Conservation (phyloP, 2,113 vertebrate species). For the Mirza zaza region DNA sequence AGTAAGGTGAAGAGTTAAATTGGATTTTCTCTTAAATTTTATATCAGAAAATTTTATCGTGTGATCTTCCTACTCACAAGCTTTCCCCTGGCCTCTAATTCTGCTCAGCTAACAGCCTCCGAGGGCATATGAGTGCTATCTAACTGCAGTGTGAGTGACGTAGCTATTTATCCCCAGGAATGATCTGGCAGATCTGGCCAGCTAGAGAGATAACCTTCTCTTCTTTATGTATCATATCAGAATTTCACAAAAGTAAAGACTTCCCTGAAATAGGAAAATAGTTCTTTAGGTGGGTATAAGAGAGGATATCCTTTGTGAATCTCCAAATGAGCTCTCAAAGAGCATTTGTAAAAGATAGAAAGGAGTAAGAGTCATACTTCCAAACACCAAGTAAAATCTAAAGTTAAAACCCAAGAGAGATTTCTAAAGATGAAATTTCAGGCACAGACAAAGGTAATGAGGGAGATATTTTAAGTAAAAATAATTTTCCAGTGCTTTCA, state of each 20-base stretch:
- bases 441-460: slow-evolving; percentile 20
- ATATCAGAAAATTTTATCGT: neutral
- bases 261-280: neutral
- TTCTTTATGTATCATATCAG: neutral
- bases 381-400: slow-evolving; percentile 37
- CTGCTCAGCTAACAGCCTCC: neutral
- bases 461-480: slow-evolving; percentile 60
- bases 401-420: slow-evolving; percentile 21
- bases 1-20: neutral
- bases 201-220: neutral
- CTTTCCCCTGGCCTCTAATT: neutral
- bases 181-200: neutral
- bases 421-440: slow-evolving; percentile 31
- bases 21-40: neutral
- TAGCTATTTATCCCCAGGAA: neutral
- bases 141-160: neutral
- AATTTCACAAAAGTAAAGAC: neutral
- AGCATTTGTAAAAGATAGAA: neutral
- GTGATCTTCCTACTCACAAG: neutral
- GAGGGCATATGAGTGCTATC: neutral
- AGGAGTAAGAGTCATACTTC: neutral
- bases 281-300: neutral
- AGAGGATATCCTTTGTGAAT: neutral
- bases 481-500: slow-evolving; percentile 42
- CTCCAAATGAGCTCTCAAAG: neutral